Conservation (phyloP, 2,888 invertebrate species). For the Ephialtes manifestator region DNA sequence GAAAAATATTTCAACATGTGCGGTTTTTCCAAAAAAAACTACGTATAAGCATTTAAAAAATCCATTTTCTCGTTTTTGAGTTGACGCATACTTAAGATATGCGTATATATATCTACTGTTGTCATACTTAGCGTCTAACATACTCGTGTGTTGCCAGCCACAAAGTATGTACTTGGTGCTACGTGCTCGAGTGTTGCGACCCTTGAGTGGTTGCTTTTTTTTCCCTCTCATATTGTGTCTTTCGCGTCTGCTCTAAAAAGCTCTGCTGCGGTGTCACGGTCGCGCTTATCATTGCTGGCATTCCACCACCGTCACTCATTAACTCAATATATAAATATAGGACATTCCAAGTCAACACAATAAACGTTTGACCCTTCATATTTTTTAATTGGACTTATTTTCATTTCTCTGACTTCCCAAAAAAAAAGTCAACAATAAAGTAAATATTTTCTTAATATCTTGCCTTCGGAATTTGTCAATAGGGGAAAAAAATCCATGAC, state of each 20-base stretch:
- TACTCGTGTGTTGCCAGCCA: slow-evolving; percentile 10
- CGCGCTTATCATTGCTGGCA: slow-evolving; percentile 16
- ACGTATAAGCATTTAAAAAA: neutral
- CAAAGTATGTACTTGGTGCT: slow-evolving; percentile 13
- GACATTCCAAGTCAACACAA: no score
- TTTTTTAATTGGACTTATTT: no score
- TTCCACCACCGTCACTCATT: neutral
- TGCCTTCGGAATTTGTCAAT: no score
- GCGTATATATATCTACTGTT: neutral
- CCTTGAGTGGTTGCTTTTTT: slow-evolving; percentile 13
- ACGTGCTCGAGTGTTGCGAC: slow-evolving; percentile 36
- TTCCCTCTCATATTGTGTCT: neutral
- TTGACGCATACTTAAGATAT: slow-evolving; percentile 1
- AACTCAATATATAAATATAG: neutral
- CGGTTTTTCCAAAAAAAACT: neutral
- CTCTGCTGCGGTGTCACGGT: slow-evolving; percentile 15
- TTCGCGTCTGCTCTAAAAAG: slow-evolving; percentile 10
- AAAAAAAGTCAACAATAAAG: no score
- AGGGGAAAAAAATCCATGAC: no score
- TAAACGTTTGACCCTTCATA: no score
- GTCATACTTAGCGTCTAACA: slow-evolving; percentile 11
- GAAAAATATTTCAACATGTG: neutral
- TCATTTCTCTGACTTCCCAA: no score
- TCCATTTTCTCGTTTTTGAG: neutral
- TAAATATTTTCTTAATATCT: no score